A percentile compares a stretch with the other conserved stretches of the same genome.
These are phyloP conservation scores for Octomys mimax DNA, from an alignment of 2,797 vertebrate genomes.

Conservation along the genomic window DNA sequence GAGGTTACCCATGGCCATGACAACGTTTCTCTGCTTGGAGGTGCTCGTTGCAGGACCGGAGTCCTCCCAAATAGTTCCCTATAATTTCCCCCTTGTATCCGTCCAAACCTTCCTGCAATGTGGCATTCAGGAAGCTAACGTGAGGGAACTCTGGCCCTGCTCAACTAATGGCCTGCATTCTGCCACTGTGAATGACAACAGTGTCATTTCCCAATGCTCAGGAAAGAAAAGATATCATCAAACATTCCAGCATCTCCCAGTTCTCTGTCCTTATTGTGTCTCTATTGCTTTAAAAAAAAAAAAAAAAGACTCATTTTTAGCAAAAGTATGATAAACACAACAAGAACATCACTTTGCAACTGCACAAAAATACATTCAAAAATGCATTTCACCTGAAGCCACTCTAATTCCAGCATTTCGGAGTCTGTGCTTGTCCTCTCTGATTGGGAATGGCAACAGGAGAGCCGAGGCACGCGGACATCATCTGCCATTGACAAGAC, in stretches of 20 bases:
- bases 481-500: conserved; percentile 72
- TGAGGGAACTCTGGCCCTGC: background rate
- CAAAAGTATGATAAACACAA: conserved; percentile 70
- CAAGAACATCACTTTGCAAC: conserved; percentile 68
- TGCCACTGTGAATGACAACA: conserved; percentile 60
- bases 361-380: conserved; percentile 66
- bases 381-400: conserved; percentile 74
- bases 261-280: conserved; percentile 25
- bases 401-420: conserved; percentile 61
- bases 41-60: background rate
- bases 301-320: conserved; percentile 67
- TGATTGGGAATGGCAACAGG: conserved; percentile 52
- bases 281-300: conserved; percentile 6
- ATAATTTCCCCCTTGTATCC: background rate
- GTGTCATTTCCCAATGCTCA: conserved; percentile 37
- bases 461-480: conserved; percentile 51
- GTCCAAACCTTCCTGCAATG: background rate
- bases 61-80: background rate
- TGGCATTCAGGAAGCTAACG: conserved; percentile 22
- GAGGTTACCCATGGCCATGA: background rate
- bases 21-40: background rate
- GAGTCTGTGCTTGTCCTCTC: conserved; percentile 55
- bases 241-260: conserved; percentile 34
- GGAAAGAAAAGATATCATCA: conserved; percentile 56
- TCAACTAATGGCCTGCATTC: conserved; percentile 61